Evolutionary conservation across 2,888 invertebrate species (phyloP).

Genomic region (Dione vanillae): DNA sequence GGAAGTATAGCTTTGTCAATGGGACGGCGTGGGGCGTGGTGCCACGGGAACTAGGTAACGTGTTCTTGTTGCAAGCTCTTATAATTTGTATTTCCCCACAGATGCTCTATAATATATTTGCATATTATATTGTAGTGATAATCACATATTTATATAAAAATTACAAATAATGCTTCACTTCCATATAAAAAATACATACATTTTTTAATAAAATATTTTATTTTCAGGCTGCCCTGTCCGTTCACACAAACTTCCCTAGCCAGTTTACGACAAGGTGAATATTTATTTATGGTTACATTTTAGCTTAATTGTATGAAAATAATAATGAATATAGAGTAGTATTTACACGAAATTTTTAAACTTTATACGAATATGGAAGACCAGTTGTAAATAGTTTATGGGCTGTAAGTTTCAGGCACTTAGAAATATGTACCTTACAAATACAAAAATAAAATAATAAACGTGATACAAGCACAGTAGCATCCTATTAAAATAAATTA

Average conservation of each 20-base stretch:
- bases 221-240: conserved; percentile 91
- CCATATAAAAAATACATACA: neutral
- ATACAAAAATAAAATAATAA: neutral
- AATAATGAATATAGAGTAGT: neutral
- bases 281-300: conserved; percentile 46
- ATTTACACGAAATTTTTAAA: neutral
- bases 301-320: neutral
- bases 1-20: conserved; percentile 64
- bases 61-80: conserved; percentile 39
- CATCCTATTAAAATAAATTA: neutral
- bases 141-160: neutral
- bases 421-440: neutral
- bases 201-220: conserved; percentile 57
- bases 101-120: neutral
- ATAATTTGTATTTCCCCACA: conserved; percentile 1
- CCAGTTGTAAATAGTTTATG: conserved; percentile 19
- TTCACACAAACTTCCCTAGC: conserved; percentile 91
- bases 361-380: neutral
- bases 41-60: conserved; percentile 60
- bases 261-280: conserved; percentile 90
- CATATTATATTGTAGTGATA: neutral
- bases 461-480: neutral
- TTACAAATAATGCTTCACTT: neutral
- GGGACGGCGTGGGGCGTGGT: conserved; percentile 56
- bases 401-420: neutral